Conservation (phyloP, 2,113 vertebrate species). For the Thalassarche chlororhynchos region DNA sequence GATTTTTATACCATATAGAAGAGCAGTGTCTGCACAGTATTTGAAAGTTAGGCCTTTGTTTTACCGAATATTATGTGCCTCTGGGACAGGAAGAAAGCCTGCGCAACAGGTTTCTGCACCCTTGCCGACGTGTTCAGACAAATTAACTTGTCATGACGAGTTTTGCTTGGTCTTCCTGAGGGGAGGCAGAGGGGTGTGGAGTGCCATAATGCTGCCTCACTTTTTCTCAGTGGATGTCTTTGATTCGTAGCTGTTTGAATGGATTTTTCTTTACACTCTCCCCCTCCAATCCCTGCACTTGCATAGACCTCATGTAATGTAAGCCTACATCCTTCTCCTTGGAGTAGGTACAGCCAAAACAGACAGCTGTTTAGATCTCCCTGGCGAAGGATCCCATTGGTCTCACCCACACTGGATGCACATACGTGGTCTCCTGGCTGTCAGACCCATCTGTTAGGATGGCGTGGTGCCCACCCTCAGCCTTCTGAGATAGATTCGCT, state of each 20-base stretch:
- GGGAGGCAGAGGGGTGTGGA: neutral
- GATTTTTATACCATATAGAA: neutral
- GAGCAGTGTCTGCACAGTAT: neutral
- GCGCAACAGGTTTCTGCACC: constrained; percentile 60
- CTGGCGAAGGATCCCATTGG: neutral
- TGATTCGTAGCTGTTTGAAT: neutral
- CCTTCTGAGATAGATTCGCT: neutral
- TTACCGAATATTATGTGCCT: neutral
- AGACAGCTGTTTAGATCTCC: constrained; percentile 15
- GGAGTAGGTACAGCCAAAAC: neutral
- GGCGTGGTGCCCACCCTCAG: neutral
- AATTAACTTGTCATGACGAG: constrained; percentile 13
- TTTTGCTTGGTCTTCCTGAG: neutral
- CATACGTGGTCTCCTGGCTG: neutral
- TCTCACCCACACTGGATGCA: constrained; percentile 2
- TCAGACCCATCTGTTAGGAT: constrained; percentile 22
- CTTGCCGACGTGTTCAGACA: neutral
- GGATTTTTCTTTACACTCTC: neutral
- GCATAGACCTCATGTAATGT: neutral
- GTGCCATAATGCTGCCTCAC: neutral
- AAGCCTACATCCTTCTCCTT: neutral
- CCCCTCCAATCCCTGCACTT: neutral
- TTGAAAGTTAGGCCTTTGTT: neutral
- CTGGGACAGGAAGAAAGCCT: constrained; percentile 48
- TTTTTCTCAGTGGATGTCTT: neutral